phyloP scores from a whole-genome alignment of 2,113 vertebrate species.

The Semnornis frantzii region DNA sequence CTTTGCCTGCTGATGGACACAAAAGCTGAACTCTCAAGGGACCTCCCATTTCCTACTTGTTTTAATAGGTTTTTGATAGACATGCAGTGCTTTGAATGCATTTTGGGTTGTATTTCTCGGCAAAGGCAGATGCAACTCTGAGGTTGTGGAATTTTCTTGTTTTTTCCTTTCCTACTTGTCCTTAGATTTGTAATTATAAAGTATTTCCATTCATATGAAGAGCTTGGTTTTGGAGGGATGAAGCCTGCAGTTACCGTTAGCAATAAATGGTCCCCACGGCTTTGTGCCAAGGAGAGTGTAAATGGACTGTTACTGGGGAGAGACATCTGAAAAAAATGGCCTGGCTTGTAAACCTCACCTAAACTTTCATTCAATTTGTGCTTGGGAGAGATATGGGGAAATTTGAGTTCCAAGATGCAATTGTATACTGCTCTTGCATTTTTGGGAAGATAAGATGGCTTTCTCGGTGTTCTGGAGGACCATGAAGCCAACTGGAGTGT shows the following conservation, averaged over 20 bases:
- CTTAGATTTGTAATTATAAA: neutral
- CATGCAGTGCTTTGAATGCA: neutral
- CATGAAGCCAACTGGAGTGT: neutral
- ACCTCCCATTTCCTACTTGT: constrained; percentile 14
- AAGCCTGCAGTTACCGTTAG: neutral
- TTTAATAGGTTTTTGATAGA: constrained; percentile 12
- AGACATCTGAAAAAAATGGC: neutral
- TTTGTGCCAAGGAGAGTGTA: neutral
- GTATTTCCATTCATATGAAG: neutral
- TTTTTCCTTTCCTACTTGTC: neutral
- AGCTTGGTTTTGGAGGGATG: neutral
- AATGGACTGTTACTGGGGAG: neutral
- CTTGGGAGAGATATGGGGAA: rapidly evolving
- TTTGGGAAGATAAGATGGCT: neutral
- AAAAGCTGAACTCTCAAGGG: neutral
- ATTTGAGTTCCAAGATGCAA: neutral
- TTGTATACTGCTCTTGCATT: neutral
- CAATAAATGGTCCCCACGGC: neutral
- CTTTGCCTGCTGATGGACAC: neutral
- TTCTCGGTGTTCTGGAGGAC: neutral
- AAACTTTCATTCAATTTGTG: neutral
- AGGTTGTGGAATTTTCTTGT: neutral
- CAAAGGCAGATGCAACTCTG: neutral
- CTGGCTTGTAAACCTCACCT: neutral
- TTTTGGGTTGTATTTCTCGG: constrained; percentile 4